phyloP scores from a whole-genome alignment of 2,113 vertebrate genomes.

The Hypomesus transpacificus region DNA sequence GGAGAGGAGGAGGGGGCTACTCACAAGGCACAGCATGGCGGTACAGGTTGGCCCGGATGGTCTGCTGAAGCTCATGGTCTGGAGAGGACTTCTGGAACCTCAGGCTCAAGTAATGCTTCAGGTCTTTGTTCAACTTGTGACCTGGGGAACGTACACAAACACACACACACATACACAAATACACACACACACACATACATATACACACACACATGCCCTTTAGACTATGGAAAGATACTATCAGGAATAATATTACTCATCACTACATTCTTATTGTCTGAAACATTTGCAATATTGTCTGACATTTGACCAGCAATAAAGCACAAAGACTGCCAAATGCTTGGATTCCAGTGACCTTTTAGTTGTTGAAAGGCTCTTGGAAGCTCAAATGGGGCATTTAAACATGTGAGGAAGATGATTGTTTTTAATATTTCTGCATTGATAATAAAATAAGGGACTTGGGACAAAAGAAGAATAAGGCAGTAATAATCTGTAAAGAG shows the following conservation, averaged over 20 bases:
- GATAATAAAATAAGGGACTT: too few relatives aligned
- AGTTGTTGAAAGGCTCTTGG: conserved; percentile 9
- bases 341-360: conserved; percentile 19
- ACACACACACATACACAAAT: not conserved
- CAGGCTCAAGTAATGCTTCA: conserved; percentile 96
- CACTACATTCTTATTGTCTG: too few relatives aligned
- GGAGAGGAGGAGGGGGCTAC: conserved; percentile 47
- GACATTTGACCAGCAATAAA: conserved; percentile 13
- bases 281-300: too few relatives aligned
- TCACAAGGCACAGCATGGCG: conserved; percentile 97
- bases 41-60: conserved; percentile 98
- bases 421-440: too few relatives aligned
- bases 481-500: not conserved
- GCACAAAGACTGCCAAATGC: too few relatives aligned
- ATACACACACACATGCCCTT: not conserved
- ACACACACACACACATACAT: not conserved
- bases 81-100: conserved; percentile 97
- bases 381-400: conserved; percentile 4
- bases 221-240: not conserved
- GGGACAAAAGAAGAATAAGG: not conserved
- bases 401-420: not conserved
- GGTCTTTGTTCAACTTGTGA: conserved; percentile 97
- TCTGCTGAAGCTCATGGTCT: conserved; percentile 97
- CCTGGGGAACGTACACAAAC: conserved; percentile 64
- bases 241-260: too few relatives aligned